A percentile compares a stretch with the other conserved stretches of the same genome.
Evolutionary conservation across 2,113 vertebrate species (phyloP).

Genomic region (Buteo buteo): DNA sequence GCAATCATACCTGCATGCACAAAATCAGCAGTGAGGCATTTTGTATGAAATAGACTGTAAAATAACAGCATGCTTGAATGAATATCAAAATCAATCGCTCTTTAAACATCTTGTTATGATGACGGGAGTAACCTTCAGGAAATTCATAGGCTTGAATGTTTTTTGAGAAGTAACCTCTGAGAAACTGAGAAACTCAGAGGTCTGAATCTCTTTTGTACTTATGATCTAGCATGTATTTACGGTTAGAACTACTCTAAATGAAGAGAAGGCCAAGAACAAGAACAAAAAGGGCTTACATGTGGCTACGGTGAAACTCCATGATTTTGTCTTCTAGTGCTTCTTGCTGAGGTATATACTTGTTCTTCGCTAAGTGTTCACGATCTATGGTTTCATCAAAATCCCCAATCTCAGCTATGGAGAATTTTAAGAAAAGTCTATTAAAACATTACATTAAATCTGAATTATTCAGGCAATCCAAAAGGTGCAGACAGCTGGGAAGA

Average conservation of each 20-base stretch:
- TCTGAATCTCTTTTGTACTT: neutral
- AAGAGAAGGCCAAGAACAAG: neutral
- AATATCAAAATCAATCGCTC: neutral
- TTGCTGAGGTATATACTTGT: conserved; percentile 95
- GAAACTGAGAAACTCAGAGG: neutral
- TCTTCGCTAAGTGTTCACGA: conserved; percentile 92
- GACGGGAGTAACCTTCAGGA: neutral
- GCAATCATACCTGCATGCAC: conserved; percentile 34
- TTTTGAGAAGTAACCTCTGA: neutral
- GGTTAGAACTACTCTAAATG: neutral
- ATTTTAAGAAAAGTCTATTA: conserved; percentile 10
- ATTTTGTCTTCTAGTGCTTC: conserved; percentile 94
- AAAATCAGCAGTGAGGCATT: conserved; percentile 37
- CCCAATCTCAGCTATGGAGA: conserved; percentile 89
- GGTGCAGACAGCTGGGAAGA: neutral
- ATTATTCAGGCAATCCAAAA: neutral
- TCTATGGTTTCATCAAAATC: conserved; percentile 94
- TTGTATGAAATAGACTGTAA: conserved; percentile 45
- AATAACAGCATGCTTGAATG: conserved; percentile 41
- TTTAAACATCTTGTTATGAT: neutral
- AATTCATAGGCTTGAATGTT: neutral
- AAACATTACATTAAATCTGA: neutral
- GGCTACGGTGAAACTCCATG: conserved; percentile 91
- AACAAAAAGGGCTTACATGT: conserved; percentile 78
- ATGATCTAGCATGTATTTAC: neutral